These are phyloP conservation scores for Fragum sueziense DNA, from an alignment of 2,888 invertebrate species.

Conservation along the genomic window DNA sequence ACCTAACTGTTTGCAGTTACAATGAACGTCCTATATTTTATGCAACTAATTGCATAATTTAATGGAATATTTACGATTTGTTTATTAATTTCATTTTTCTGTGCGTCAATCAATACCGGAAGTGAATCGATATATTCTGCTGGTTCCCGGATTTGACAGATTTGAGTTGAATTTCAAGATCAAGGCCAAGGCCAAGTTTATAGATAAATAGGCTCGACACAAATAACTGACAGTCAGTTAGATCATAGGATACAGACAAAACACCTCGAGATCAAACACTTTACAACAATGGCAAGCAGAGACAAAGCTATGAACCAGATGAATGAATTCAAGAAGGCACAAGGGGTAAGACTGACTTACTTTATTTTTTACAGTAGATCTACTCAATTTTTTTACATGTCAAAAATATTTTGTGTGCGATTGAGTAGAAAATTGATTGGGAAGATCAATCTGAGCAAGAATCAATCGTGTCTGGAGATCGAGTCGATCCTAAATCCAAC, in stretches of 20 bases:
- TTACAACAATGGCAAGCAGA: constrained; percentile 69
- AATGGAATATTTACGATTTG: too few relatives aligned
- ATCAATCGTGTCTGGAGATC: too few relatives aligned
- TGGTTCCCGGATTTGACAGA: constrained; percentile 1
- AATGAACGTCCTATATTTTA: too few relatives aligned
- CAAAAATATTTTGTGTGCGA: not conserved
- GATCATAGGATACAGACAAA: too few relatives aligned
- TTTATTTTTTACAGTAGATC: too few relatives aligned
- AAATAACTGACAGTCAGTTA: too few relatives aligned
- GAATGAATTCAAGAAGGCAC: constrained; percentile 72
- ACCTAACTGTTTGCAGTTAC: too few relatives aligned
- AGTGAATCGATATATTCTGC: not conserved
- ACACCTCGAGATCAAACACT: not conserved
- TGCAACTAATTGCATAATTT: too few relatives aligned
- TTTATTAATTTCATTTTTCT: not conserved
- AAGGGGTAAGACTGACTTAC: constrained; percentile 63
- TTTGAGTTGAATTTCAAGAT: not conserved
- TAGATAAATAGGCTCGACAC: constrained; percentile 27
- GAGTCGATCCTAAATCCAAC: too few relatives aligned
- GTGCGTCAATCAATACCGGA: not conserved
- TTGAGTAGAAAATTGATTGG: too few relatives aligned
- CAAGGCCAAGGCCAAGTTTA: constrained; percentile 39
- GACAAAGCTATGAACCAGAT: constrained; percentile 77
- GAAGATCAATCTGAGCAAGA: too few relatives aligned
- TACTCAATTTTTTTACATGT: too few relatives aligned